phyloP scores from a whole-genome alignment of 2,797 vertebrate genomes.

The Aphelocoma californica region DNA sequence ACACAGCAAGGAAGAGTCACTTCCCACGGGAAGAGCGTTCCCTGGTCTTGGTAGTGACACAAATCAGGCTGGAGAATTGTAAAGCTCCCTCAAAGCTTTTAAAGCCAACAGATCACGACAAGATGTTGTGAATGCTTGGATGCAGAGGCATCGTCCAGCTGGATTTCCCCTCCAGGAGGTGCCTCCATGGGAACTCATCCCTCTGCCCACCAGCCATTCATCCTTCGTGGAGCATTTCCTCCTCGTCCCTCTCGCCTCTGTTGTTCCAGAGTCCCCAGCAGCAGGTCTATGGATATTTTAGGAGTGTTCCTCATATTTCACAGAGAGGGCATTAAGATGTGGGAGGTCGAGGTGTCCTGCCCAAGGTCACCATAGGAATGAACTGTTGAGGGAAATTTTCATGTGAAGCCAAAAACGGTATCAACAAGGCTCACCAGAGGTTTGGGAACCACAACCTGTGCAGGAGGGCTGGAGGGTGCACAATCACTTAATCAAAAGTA shows the following conservation, averaged over 20 bases:
- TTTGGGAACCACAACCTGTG: neutral
- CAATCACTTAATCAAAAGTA: neutral
- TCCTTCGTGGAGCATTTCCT: neutral
- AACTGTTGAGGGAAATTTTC: neutral
- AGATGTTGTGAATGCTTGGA: neutral
- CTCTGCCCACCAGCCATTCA: neutral
- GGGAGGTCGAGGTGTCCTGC: neutral
- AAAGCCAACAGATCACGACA: neutral
- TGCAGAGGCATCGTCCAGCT: neutral
- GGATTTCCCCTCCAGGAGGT: neutral
- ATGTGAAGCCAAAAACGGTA: fast-evolving
- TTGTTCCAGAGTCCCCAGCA: neutral
- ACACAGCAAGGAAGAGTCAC: neutral
- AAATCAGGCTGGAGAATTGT: neutral
- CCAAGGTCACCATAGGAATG: neutral
- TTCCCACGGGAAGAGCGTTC: neutral
- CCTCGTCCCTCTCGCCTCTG: neutral
- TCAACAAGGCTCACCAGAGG: neutral
- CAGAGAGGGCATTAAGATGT: neutral
- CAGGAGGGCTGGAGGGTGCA: neutral
- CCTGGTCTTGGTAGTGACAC: neutral
- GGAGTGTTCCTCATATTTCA: neutral
- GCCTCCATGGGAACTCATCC: neutral
- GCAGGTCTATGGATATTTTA: neutral
- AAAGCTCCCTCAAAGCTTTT: neutral